Evolutionary conservation across 2,797 vertebrate species (phyloP).

Genomic region (Sebastes nivosus): DNA sequence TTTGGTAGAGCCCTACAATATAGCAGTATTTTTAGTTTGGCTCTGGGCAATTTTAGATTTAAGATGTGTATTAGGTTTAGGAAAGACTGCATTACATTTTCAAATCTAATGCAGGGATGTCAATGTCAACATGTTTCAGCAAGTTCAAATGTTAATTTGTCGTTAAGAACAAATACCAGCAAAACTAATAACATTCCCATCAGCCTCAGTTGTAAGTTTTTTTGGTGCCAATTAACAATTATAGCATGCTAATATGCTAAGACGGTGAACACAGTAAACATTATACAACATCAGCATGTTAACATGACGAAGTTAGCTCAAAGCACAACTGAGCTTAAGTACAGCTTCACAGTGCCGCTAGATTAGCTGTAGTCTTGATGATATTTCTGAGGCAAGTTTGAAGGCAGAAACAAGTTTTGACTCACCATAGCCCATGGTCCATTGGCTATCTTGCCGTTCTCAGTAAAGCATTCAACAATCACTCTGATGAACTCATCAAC

Average conservation of each 20-base stretch:
- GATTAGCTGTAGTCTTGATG: background rate
- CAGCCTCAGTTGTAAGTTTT: background rate
- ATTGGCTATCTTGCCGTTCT: slow-evolving; percentile 68
- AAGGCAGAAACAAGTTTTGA: background rate
- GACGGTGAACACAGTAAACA: background rate
- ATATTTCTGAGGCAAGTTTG: background rate
- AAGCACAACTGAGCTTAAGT: background rate
- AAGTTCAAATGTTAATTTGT: background rate
- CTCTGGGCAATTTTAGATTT: background rate
- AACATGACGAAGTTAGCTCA: background rate
- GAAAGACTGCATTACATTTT: background rate
- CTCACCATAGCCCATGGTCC: slow-evolving; percentile 81
- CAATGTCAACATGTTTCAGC: background rate
- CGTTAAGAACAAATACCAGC: background rate
- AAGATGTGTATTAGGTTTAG: background rate
- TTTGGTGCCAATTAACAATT: background rate
- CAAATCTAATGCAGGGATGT: background rate
- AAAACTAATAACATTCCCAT: background rate
- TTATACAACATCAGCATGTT: background rate
- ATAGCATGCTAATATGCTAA: background rate
- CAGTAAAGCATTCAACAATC: slow-evolving; percentile 63
- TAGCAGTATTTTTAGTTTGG: background rate
- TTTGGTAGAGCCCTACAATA: too few species aligned
- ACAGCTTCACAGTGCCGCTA: background rate
- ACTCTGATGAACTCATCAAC: slow-evolving; percentile 62